phyloP scores from a whole-genome alignment of 2,888 invertebrate species.

The Rutpela maculata region DNA sequence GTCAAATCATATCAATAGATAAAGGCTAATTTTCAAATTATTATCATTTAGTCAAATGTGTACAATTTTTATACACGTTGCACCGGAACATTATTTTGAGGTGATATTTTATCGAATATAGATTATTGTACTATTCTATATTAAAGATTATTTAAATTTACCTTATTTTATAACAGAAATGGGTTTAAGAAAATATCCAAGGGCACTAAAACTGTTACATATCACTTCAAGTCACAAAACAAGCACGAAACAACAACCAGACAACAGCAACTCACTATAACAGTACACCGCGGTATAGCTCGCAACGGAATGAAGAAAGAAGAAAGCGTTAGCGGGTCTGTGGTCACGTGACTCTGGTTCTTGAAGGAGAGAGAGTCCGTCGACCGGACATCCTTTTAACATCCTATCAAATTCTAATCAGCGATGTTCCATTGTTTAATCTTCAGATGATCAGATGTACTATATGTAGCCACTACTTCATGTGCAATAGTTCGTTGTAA shows the following conservation, averaged over 20 bases:
- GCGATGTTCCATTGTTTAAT: constrained; percentile 47
- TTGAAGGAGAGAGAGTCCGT: constrained; percentile 65
- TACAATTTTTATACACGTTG: neutral
- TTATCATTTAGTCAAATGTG: neutral
- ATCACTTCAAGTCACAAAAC: constrained; percentile 36
- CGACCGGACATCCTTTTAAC: constrained; percentile 67
- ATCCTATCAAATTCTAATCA: constrained; percentile 47
- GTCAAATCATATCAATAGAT: neutral
- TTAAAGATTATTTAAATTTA: neutral
- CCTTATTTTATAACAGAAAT: constrained; percentile 31
- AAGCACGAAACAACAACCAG: constrained; percentile 51
- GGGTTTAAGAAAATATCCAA: constrained; percentile 26
- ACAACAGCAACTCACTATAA: constrained; percentile 45
- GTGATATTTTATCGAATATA: neutral
- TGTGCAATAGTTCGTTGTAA: constrained; percentile 21
- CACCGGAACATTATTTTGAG: neutral
- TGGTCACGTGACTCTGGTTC: constrained; percentile 65
- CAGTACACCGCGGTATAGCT: constrained; percentile 58
- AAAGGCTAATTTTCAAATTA: neutral
- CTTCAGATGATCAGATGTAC: constrained; percentile 5
- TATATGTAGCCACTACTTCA: constrained; percentile 12
- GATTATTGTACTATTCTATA: neutral
- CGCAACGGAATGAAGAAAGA: constrained; percentile 67
- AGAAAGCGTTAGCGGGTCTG: constrained; percentile 66
- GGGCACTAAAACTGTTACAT: constrained; percentile 32